Base-by-base conservation (phyloP, 2,113 vertebrate genomes). In the Hydrochoerus hydrochaeris region DNA sequence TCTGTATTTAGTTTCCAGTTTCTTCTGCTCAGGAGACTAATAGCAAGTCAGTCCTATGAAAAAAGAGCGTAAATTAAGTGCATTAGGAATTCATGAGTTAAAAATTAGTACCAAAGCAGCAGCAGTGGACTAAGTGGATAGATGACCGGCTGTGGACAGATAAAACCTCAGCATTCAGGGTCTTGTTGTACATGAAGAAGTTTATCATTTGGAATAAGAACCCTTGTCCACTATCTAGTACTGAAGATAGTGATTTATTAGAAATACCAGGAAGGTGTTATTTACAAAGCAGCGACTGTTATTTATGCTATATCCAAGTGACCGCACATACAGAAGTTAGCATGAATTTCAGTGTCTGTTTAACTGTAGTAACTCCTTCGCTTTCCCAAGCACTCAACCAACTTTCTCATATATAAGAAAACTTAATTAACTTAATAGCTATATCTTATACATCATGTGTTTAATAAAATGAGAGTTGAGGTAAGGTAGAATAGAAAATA, bases 401-500 rank as follows among this genome's bases (percentile, higher is more conserved):
- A 85, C 1, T 44, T 85, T 88, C 85, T 93, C 58, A 83, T 46
- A 41, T 69, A 63, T 52, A 58, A 60, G 30, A 65, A 96, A 73
- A 62, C 52, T 78, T 94, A 69, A 86, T 63, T 71, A 91, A 83
- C 58, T 88, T 83, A 78, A 89, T 58, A 83, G 41, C 13, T 75
- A 24, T 41, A 65, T 19, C 35, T 41, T 65, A 41, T 57, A 78
- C 32, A 19, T 60, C 30, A 95, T 62, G 73, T 69, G 54, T 63
- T 28, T 2, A n/a, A 69, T 71, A 67, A 96, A 91, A 71, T 58
- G 71, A 91, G 7, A 20, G 38, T 73, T 85, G 88, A 94, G 28
- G 44, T 80, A 57, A 92, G 92, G 38, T 63, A 92, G 84, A 85
- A 83, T 35, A 26, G 58, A n/a, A 12, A 11, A 60, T 44, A 94